Evolutionary conservation across 2,113 vertebrate species (phyloP), one percentile per base, ranked within the genome.

Genomic region (Zapornia atra): DNA sequence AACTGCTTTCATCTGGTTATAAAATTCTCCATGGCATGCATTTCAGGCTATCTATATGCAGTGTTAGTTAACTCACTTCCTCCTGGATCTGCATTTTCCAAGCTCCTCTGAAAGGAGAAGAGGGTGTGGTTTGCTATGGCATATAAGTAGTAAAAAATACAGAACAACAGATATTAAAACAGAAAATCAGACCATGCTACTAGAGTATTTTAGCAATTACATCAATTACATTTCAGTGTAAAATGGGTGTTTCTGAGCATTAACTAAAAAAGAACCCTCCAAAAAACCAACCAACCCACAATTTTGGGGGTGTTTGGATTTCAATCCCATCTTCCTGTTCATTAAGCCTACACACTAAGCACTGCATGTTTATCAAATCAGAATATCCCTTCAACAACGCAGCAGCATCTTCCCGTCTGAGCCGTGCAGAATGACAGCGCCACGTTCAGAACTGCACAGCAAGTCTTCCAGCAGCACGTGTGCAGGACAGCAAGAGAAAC

Each of bases 121-220:
- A 85, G 96, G 96, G 96, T 89, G 97, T 97, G 97, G 96, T 94
- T 96, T 96, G 29, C 42, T 83, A 56, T 86, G 73, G 56, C 48
- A 77, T 22, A 8, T 38, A 65, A 50, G 14, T 56, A 80, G 75
- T 48, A 24, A 18, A 21, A 18, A 94, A 66, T 15, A 57, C 31
- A 20, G 46, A 40, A 56, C 75, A 81, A 34, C 10, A 68, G 4
- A 16, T 54, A 82, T 29, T 50, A 63, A 69, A 71, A 78, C 48
- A 21, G 48, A 48, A 48, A 48, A 48, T 48, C 5, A 2, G 12
- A 83, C 10, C 15, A 5, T 12, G 69, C 8, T 87, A 25, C 36
- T 42, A 6, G 11, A 92, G 42, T 38, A 60, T 57, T 50, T 82
- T 48, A 89, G 21, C 59, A 70, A 63, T 44, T 75, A 83, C 71